phyloP scores from a whole-genome alignment of 2,113 vertebrate species.

The Anhinga anhinga region DNA sequence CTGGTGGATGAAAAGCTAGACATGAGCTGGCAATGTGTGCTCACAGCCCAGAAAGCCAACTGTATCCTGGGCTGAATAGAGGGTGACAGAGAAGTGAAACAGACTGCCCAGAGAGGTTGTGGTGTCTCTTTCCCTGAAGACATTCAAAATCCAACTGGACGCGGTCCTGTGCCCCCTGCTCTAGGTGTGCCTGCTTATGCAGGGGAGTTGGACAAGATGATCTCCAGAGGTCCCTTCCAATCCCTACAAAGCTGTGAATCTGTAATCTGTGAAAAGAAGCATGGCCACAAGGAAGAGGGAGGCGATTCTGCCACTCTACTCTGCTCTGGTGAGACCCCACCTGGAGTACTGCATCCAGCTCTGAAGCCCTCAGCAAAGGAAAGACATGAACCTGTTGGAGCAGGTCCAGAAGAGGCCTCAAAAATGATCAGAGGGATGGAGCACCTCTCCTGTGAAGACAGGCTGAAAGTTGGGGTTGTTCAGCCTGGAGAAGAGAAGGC shows the following conservation, averaged over 20 bases:
- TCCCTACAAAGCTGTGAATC: too few relatives aligned
- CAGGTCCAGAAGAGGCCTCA: background rate
- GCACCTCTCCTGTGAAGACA: rapidly evolving
- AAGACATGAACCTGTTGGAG: too few relatives aligned
- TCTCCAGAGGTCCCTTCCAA: too few relatives aligned
- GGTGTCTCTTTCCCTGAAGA: too few relatives aligned
- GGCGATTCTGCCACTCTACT: background rate
- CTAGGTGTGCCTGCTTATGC: too few relatives aligned
- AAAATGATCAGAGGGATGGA: background rate
- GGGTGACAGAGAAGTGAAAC: too few relatives aligned
- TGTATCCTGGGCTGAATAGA: background rate
- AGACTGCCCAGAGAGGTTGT: too few relatives aligned
- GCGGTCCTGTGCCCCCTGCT: too few relatives aligned
- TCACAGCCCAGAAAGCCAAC: background rate
- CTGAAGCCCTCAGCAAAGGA: background rate
- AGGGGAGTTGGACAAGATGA: too few relatives aligned
- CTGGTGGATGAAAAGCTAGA: background rate
- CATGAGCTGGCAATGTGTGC: rapidly evolving
- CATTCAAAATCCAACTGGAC: too few relatives aligned
- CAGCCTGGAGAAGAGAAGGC: background rate
- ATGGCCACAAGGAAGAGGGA: background rate
- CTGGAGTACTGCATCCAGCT: background rate
- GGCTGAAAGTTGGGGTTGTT: background rate
- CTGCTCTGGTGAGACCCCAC: rapidly evolving
- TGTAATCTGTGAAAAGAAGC: rapidly evolving